These are phyloP conservation scores for Elegia similella DNA, from an alignment of 2,888 invertebrate genomes.

Conservation along the genomic window DNA sequence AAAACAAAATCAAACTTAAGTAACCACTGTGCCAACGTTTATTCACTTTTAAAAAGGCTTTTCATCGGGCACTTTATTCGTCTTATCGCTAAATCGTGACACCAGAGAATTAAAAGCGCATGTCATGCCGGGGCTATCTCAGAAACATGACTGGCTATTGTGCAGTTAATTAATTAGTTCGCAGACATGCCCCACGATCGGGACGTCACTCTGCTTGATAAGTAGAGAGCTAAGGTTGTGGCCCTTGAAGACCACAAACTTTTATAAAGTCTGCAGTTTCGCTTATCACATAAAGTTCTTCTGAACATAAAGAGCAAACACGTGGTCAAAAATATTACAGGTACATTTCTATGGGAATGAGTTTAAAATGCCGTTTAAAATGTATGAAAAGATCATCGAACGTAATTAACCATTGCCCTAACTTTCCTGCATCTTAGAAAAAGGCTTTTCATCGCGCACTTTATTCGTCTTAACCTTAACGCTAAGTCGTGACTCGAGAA, in stretches of 20 bases:
- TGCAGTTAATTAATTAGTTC: slow-evolving; percentile 72
- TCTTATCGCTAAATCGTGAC: slow-evolving; percentile 74
- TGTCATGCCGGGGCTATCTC: slow-evolving; percentile 70
- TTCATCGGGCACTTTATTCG: slow-evolving; percentile 71
- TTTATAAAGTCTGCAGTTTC: no score
- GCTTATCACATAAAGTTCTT: not conserved
- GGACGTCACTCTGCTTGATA: slow-evolving; percentile 12
- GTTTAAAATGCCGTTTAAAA: no score
- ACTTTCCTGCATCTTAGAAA: slow-evolving; percentile 73
- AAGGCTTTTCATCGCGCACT: slow-evolving; percentile 70
- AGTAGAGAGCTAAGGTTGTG: slow-evolving; percentile 8
- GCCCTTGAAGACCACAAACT: not conserved
- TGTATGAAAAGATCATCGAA: no score
- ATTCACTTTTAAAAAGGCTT: slow-evolving; percentile 66
- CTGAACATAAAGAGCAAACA: no score
- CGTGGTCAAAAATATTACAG: no score
- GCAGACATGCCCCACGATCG: slow-evolving; percentile 30
- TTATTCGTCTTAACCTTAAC: slow-evolving; percentile 69
- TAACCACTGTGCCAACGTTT: slow-evolving; percentile 57
- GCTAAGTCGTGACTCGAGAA: slow-evolving; percentile 74
- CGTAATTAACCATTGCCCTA: slow-evolving; percentile 42
- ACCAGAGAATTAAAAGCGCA: slow-evolving; percentile 77
- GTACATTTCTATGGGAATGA: no score
- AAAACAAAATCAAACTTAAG: not conserved
- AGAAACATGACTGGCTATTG: slow-evolving; percentile 68